These are phyloP conservation scores for Pterocles orientalis DNA, from an alignment of 2,113 vertebrate genomes.

Conservation along the genomic window DNA sequence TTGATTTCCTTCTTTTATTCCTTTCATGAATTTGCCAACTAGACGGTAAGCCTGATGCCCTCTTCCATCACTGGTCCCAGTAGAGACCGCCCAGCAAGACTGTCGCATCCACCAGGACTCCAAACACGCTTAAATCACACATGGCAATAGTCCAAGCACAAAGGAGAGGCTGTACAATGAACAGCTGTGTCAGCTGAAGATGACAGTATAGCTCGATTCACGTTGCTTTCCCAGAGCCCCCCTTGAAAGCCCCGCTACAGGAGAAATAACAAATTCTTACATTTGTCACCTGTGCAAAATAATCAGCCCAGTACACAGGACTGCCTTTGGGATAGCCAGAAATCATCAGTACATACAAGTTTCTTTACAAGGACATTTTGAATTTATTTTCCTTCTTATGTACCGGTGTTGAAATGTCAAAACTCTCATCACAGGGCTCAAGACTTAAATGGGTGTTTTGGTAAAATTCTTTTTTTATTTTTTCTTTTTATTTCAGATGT, in stretches of 20 bases:
- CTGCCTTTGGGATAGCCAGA: neutral
- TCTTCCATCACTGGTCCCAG: neutral
- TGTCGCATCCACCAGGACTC: constrained; percentile 26
- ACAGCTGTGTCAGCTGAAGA: constrained; percentile 14
- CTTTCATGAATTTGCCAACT: neutral
- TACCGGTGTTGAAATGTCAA: neutral
- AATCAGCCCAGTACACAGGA: neutral
- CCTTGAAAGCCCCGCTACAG: neutral
- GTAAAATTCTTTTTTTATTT: neutral
- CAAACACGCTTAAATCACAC: constrained; percentile 28
- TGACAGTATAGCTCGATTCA: neutral
- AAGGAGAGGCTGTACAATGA: constrained; percentile 13
- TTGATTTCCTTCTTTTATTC: constrained; percentile 50
- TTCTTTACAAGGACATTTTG: neutral
- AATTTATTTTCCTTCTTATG: neutral
- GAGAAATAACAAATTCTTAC: neutral
- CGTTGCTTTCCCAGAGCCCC: neutral
- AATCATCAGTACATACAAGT: neutral
- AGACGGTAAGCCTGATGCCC: neutral
- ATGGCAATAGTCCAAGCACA: neutral
- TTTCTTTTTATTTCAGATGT: neutral
- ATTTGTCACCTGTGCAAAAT: neutral
- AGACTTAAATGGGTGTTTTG: neutral
- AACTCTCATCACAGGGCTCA: neutral
- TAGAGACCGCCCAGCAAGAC: neutral